Evolutionary conservation across 2,797 vertebrate genomes (phyloP).

Genomic region (Pogonophryne albipinna): DNA sequence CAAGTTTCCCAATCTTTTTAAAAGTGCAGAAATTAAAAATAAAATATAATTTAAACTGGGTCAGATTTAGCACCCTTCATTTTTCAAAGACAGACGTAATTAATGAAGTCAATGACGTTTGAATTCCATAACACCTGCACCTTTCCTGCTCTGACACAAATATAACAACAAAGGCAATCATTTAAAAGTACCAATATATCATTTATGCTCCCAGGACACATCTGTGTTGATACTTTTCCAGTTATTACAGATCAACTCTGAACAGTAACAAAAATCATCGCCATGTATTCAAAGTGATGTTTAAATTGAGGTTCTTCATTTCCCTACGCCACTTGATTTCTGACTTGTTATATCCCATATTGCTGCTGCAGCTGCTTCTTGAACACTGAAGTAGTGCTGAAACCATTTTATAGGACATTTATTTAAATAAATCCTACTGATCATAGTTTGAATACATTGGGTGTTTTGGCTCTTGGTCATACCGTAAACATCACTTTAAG

Average conservation of each 20-base stretch:
- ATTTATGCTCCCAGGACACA: background rate
- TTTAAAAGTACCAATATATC: background rate
- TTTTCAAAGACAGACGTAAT: background rate
- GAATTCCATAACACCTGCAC: conserved; percentile 8
- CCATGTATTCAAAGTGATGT: background rate
- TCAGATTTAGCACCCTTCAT: conserved; percentile 34
- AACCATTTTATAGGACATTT: background rate
- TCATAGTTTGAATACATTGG: background rate
- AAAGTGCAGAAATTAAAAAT: conserved; percentile 58
- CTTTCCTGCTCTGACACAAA: conserved; percentile 5
- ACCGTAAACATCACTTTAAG: conserved; percentile 15
- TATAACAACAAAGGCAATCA: no score
- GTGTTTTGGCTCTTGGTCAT: conserved; percentile 1
- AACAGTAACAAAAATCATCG: background rate
- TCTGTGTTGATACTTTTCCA: background rate
- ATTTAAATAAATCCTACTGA: no score
- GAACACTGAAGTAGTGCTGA: background rate
- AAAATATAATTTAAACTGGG: conserved; percentile 5
- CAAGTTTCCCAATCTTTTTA: conserved; percentile 21
- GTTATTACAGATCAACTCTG: conserved; percentile 16
- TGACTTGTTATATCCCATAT: background rate
- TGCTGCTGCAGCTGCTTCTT: background rate
- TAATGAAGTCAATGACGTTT: background rate
- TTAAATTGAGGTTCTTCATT: background rate
- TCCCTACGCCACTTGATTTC: background rate